Evolutionary conservation across 2,113 vertebrate species (phyloP).

Genomic region (Nibea coibor): DNA sequence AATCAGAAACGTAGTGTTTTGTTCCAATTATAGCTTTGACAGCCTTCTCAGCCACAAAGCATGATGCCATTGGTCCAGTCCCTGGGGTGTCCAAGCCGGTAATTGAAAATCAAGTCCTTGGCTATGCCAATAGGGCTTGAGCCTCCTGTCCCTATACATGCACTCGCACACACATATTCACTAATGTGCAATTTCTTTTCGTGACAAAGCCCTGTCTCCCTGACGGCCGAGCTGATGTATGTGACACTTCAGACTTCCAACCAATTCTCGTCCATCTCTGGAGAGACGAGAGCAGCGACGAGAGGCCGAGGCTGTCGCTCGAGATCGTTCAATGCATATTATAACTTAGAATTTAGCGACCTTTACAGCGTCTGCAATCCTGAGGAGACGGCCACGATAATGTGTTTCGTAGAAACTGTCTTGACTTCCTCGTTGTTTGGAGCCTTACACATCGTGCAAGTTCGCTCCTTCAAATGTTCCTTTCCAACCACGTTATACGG

Average conservation of each 20-base stretch:
- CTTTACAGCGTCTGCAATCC: neutral
- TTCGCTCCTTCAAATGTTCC: neutral
- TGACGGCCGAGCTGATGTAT: conserved; percentile 53
- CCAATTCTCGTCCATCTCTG: conserved; percentile 58
- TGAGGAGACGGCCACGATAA: neutral
- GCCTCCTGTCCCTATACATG: conserved; percentile 31
- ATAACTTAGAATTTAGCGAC: neutral
- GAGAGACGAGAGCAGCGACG: conserved; percentile 21
- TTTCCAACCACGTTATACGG: neutral
- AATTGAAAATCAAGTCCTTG: conserved; percentile 80
- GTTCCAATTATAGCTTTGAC: conserved; percentile 64
- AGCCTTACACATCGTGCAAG: neutral
- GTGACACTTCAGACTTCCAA: conserved; percentile 60
- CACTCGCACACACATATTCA: conserved; percentile 29
- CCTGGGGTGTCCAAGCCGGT: conserved; percentile 52
- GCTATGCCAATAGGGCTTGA: conserved; percentile 47
- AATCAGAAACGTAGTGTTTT: conserved; percentile 50
- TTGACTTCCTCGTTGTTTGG: neutral
- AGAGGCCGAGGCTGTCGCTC: neutral
- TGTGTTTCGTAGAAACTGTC: neutral
- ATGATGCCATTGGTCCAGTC: conserved; percentile 32
- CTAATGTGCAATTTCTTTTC: conserved; percentile 63
- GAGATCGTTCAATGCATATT: neutral
- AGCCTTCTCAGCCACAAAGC: conserved; percentile 35
- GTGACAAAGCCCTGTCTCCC: conserved; percentile 56